These are phyloP conservation scores for Tenebrosternarchus preto DNA, from an alignment of 2,113 vertebrate genomes.

Conservation along the genomic window DNA sequence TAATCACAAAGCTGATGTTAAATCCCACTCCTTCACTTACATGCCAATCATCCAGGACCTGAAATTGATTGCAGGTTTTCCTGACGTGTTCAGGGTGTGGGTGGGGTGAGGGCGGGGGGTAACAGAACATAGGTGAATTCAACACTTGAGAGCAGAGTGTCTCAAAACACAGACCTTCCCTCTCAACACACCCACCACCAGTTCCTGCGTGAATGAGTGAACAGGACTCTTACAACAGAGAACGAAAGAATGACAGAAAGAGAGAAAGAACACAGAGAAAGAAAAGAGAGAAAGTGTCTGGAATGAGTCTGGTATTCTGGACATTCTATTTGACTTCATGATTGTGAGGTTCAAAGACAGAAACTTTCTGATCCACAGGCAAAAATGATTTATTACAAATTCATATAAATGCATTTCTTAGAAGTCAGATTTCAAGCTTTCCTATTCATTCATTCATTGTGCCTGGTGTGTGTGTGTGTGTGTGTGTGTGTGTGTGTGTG, in stretches of 20 bases:
- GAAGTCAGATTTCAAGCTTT: too few species aligned
- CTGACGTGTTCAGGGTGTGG: neutral
- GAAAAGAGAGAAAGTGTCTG: neutral
- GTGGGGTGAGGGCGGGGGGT: constrained; percentile 25
- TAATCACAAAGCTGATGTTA: constrained; percentile 55
- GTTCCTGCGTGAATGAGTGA: neutral
- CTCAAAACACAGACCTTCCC: constrained; percentile 42
- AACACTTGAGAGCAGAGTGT: constrained; percentile 18
- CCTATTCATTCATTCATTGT: too few species aligned
- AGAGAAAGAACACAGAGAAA: neutral
- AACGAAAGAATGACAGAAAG: neutral
- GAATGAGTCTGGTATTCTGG: too few species aligned
- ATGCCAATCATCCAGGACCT: constrained; percentile 52
- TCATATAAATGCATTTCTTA: too few species aligned
- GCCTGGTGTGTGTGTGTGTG: too few species aligned
- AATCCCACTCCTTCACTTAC: constrained; percentile 51
- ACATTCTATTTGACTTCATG: too few species aligned
- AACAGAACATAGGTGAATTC: constrained; percentile 52
- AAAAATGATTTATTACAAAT: too few species aligned
- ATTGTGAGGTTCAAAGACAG: too few species aligned
- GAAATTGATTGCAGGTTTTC: constrained; percentile 61
- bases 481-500: neutral
- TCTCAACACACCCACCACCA: constrained; percentile 20
- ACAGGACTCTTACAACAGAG: neutral
- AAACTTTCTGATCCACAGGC: too few species aligned